These are phyloP conservation scores for Synanthedon formicaeformis DNA, from an alignment of 2,888 invertebrate genomes.

Conservation along the genomic window DNA sequence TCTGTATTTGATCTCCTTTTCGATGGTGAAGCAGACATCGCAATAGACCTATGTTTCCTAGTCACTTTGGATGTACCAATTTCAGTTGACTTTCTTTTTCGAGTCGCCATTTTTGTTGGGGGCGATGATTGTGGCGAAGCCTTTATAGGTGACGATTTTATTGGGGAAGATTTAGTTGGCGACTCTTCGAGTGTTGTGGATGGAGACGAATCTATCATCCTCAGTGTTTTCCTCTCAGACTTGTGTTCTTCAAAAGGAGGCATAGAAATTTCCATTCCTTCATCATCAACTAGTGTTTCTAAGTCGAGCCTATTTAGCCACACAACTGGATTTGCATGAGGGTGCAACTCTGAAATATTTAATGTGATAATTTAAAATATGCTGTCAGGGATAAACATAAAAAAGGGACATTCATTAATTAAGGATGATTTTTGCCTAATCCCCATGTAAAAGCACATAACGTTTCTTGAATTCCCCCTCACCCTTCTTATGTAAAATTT, in stretches of 20 bases:
- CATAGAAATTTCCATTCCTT: neutral
- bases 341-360: conserved; percentile 16
- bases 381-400: too few relatives aligned
- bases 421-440: too few relatives aligned
- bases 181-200: neutral
- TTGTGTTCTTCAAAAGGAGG: neutral
- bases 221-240: neutral
- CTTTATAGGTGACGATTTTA: neutral
- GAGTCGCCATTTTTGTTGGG: neutral
- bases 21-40: neutral
- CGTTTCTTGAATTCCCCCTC: too few relatives aligned
- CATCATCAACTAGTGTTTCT: neutral
- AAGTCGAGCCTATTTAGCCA: conserved; percentile 13
- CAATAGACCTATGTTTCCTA: neutral
- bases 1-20: neutral
- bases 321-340: conserved; percentile 19
- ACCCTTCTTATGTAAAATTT: too few relatives aligned
- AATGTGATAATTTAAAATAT: too few relatives aligned
- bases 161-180: neutral
- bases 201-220: neutral
- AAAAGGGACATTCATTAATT: too few relatives aligned
- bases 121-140: neutral
- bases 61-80: neutral
- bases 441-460: too few relatives aligned
- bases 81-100: neutral